A percentile compares a stretch with the other conserved stretches of the same genome.
Conservation (phyloP, 2,888 invertebrate species). For the Cryptocephalus moraei region DNA sequence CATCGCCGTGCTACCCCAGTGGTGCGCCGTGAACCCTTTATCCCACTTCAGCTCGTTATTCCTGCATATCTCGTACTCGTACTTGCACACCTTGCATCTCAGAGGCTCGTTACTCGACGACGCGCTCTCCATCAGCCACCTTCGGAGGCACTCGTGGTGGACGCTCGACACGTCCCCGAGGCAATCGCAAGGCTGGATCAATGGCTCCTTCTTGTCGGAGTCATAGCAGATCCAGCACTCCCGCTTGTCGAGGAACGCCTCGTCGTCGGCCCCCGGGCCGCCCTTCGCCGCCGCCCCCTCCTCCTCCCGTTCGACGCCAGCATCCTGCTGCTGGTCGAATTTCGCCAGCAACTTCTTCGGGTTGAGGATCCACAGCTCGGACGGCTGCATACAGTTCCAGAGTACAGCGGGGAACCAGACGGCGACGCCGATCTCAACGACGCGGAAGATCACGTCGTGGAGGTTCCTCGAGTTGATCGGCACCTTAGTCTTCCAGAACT, state of each 20-base stretch:
- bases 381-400: conserved; percentile 93
- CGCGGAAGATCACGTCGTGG: conserved; percentile 84
- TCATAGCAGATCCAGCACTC: conserved; percentile 96
- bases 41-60: conserved; percentile 74
- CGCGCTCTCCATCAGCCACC: conserved; percentile 76
- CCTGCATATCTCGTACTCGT: conserved; percentile 69
- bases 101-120: conserved; percentile 25
- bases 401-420: conserved; percentile 93
- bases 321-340: conserved; percentile 18
- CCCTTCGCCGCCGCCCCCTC: background rate
- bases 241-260: conserved; percentile 46
- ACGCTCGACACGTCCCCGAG: conserved; percentile 88
- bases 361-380: conserved; percentile 88
- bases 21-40: conserved; percentile 69
- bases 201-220: conserved; percentile 63
- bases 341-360: conserved; percentile 72
- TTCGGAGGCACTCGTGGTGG: conserved; percentile 81
- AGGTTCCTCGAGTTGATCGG: conserved; percentile 85
- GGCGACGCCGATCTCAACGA: conserved; percentile 86
- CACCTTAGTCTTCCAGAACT: conserved; percentile 85
- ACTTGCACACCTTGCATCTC: conserved; percentile 78
- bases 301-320: conserved; percentile 6
- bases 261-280: conserved; percentile 31
- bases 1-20: conserved; percentile 75
- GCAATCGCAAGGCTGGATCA: conserved; percentile 84